phyloP scores from a whole-genome alignment of 2,113 vertebrate genomes.

The Silurus glanis region DNA sequence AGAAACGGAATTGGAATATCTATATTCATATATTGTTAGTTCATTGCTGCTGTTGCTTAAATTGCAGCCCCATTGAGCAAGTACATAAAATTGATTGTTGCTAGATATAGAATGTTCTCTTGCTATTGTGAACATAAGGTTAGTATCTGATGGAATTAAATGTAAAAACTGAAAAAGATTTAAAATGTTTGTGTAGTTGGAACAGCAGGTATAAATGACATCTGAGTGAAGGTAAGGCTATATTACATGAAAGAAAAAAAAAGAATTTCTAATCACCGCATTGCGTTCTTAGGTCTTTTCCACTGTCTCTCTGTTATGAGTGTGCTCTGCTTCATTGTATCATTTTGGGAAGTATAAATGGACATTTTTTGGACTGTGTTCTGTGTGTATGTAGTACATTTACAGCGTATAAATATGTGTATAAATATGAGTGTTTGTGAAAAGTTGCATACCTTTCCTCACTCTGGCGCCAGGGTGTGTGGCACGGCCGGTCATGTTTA shows the following conservation, averaged over 20 bases:
- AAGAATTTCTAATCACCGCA: background rate
- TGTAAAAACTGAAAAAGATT: background rate
- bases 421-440: conserved; percentile 13
- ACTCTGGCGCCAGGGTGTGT: conserved; percentile 86
- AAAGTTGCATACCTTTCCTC: conserved; percentile 85
- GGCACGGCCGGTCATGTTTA: conserved; percentile 85
- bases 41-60: background rate
- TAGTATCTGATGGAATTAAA: conserved; percentile 24
- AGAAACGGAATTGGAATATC: background rate
- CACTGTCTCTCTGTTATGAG: conserved; percentile 51
- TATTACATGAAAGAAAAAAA: background rate
- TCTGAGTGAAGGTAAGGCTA: background rate
- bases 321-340: conserved; percentile 43
- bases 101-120: background rate
- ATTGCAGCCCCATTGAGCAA: background rate
- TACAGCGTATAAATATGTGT: conserved; percentile 9
- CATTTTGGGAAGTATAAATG: background rate
- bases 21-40: background rate
- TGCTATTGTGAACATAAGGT: background rate
- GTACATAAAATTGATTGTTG: background rate
- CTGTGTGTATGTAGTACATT: background rate
- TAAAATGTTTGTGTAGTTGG: background rate
- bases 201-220: conserved; percentile 11
- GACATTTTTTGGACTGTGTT: background rate
- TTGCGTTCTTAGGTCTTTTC: background rate